Evolutionary conservation across 2,797 vertebrate genomes (phyloP), one percentile per base, ranked within the genome.

Genomic region (Nannoperca obscura): DNA sequence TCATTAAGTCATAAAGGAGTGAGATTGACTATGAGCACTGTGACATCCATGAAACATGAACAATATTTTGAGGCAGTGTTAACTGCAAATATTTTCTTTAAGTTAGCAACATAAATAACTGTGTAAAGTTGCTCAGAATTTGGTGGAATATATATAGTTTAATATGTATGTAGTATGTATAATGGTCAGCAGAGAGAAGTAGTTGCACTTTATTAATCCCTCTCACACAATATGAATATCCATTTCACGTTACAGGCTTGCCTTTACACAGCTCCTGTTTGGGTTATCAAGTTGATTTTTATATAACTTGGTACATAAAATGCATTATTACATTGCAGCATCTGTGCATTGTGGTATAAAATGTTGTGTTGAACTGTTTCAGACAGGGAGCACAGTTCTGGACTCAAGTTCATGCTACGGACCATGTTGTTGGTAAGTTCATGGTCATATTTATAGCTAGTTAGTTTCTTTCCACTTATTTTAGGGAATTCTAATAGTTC

Each of bases 341-440:
- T 7, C 11, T 7, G 11, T 32, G n/a, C n/a, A 7, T 6, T 36
- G 30, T 52, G 19, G 14, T 30, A 9, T 27, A 15, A 44, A 2
- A 24, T 10, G 2, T 53, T 62, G 12, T 80, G 19, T 68, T 86
- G 8, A 61, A 57, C 12, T 74, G 2, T 76, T 86, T 69, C 52
- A 95, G 94, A 38, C 44, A 89, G 52, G 87, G 90, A 20, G 78
- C 84, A 3, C 78, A 88, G 38, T 92, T 93, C 69, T 94, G 94
- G 94, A 85, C 87, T 67, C 70, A 76, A 27, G 65, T 82, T 70
- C 91, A 93, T 0, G 15, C 55, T 0, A 88, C 79, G 44, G 92
- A 94, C 46, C 92, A 90, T 11, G 36, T 82, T 22, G 80, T 90
- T 40, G 94, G 94, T 93, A 74, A 88, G 91, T 60, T 58, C 57